Conservation (phyloP, 35 echinoderm and acorn worm genomes). For the Strongylocentrotus purpuratus region DNA sequence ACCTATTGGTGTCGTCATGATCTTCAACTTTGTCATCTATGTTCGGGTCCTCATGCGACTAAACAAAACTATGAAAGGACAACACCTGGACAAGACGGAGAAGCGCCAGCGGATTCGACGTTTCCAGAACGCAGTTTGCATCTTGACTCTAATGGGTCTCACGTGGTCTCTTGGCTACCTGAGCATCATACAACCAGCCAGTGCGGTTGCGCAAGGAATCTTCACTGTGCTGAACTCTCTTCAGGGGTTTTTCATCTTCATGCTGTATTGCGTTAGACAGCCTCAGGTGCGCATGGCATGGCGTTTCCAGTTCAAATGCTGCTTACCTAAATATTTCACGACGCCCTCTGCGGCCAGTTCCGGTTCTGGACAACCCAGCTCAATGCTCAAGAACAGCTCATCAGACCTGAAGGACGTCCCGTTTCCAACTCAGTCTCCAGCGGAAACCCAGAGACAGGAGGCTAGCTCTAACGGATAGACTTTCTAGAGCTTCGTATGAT, state of each 20-base stretch:
- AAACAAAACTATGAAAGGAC: background rate
- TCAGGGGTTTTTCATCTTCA: slow-evolving; percentile 49
- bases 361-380: background rate
- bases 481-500: no score
- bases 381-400: background rate
- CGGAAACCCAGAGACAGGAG: no score
- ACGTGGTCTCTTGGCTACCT: slow-evolving; percentile 44
- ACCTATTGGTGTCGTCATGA: slow-evolving; percentile 39
- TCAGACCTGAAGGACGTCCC: background rate
- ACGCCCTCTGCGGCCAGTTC: background rate
- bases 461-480: no score
- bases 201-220: background rate
- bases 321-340: background rate
- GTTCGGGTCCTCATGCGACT: slow-evolving; percentile 29
- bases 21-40: slow-evolving; percentile 38
- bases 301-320: background rate
- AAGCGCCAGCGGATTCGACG: slow-evolving; percentile 11
- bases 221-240: slow-evolving; percentile 44
- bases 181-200: slow-evolving; percentile 24
- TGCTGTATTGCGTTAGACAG: slow-evolving; percentile 43
- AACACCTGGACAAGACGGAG: background rate
- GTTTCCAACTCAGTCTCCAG: no score
- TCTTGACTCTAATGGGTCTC: slow-evolving; percentile 42
- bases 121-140: slow-evolving; percentile 36
- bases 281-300: background rate